These are phyloP conservation scores for Stichodactyla mertensii DNA, from an alignment of 64 coral and sea anemone species.

Conservation along the genomic window DNA sequence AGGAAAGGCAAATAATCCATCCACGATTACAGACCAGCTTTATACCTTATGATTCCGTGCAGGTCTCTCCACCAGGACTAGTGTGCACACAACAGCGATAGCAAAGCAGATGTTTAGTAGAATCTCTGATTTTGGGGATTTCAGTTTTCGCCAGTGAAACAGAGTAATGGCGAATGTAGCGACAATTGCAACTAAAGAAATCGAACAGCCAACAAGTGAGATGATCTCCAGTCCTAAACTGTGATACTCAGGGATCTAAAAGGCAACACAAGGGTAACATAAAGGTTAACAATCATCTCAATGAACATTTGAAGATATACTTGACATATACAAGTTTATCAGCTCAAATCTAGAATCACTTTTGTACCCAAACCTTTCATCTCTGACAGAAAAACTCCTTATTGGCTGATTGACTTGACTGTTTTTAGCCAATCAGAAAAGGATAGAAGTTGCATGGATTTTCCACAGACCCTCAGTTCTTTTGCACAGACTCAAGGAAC, in stretches of 20 bases:
- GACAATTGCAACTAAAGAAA: constrained; percentile 45
- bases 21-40: no score
- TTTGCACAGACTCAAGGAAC: no score
- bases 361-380: no score
- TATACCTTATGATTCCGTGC: constrained; percentile 34
- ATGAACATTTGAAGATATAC: no score
- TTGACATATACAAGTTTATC: neutral
- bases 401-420: no score
- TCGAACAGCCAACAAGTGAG: constrained; percentile 53
- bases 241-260: constrained; percentile 34
- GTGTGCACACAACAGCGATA: constrained; percentile 29
- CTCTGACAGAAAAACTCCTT: no score
- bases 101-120: constrained; percentile 48
- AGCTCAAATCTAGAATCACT: no score
- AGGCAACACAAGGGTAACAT: neutral
- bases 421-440: no score
- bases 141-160: constrained; percentile 41
- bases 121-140: constrained; percentile 43
- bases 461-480: no score
- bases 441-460: no score
- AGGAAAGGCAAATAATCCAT: no score
- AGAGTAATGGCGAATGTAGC: constrained; percentile 37
- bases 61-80: constrained; percentile 35
- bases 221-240: constrained; percentile 47
- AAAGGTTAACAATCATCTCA: no score